phyloP scores from a whole-genome alignment of 2,113 vertebrate genomes.

The Oceanodroma tethys region DNA sequence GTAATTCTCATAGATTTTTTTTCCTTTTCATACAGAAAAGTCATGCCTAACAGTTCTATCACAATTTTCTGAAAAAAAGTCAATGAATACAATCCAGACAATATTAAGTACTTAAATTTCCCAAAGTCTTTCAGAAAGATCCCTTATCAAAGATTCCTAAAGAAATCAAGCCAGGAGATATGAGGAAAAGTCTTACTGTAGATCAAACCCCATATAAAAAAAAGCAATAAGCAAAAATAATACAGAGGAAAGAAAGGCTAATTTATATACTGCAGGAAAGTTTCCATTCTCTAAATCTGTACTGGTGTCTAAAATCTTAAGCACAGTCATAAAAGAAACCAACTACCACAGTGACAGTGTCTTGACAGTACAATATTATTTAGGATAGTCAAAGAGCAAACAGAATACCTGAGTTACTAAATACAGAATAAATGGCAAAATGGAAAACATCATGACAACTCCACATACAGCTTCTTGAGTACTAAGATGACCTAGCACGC shows the following conservation, averaged over 20 bases:
- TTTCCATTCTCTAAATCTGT: background rate
- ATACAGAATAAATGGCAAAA: background rate
- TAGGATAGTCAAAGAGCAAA: background rate
- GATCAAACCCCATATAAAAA: background rate
- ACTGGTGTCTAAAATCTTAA: background rate
- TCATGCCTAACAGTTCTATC: background rate
- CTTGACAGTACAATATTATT: background rate
- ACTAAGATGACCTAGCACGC: background rate
- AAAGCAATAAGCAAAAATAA: background rate
- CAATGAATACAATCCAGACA: background rate
- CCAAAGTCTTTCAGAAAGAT: background rate
- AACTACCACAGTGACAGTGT: background rate
- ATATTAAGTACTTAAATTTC: background rate
- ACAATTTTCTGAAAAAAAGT: background rate
- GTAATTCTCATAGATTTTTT: background rate
- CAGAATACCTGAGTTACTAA: background rate
- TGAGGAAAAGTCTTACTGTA: background rate
- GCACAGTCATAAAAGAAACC: background rate
- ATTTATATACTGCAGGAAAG: background rate
- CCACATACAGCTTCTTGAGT: background rate
- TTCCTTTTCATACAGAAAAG: background rate
- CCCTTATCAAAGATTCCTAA: background rate
- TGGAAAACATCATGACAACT: background rate
- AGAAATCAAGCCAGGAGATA: background rate
- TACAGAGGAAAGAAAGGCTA: background rate